Percentiles rank a stretch among this genome's conserved stretches.
phyloP scores from a whole-genome alignment of 2,797 vertebrate genomes.

The Pipistrellus nathusii region DNA sequence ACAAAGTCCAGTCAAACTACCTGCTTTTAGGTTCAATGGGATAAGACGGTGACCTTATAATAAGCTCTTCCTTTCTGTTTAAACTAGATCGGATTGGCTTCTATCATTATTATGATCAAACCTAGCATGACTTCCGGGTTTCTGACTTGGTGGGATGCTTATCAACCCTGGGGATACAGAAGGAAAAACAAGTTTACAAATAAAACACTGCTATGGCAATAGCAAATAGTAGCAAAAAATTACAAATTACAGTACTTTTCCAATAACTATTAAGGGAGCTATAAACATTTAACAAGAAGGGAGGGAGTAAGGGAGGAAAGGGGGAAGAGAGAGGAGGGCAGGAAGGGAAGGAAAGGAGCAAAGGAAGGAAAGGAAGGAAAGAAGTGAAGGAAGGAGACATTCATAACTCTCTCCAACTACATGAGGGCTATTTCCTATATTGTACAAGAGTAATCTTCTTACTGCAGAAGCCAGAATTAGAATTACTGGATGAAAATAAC shows the following conservation, averaged over 20 bases:
- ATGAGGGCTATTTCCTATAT: background rate
- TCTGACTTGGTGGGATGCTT: background rate
- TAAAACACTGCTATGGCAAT: background rate
- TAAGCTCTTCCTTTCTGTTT: background rate
- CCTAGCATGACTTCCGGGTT: conserved; percentile 26
- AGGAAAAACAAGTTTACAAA: conserved; percentile 8
- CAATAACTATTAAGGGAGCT: conserved; percentile 22
- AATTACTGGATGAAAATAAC: conserved; percentile 13
- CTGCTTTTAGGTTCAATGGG: background rate
- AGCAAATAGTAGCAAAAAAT: conserved; percentile 31
- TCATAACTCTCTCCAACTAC: conserved; percentile 28
- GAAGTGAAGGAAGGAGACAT: conserved; percentile 7
- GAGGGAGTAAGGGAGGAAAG: background rate
- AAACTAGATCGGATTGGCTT: conserved; percentile 22
- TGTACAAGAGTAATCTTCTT: background rate
- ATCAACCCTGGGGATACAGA: background rate
- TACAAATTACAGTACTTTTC: conserved; percentile 17
- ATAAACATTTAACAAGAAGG: background rate
- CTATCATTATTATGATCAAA: conserved; percentile 24
- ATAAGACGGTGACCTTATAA: background rate
- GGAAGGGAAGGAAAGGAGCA: too few relatives aligned
- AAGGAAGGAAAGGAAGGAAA: background rate
- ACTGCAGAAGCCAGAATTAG: background rate
- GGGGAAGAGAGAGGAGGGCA: background rate
- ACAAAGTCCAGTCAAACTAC: background rate